phyloP scores from a whole-genome alignment of 1,140 invertebrate species.

The Mercenaria mercenaria region DNA sequence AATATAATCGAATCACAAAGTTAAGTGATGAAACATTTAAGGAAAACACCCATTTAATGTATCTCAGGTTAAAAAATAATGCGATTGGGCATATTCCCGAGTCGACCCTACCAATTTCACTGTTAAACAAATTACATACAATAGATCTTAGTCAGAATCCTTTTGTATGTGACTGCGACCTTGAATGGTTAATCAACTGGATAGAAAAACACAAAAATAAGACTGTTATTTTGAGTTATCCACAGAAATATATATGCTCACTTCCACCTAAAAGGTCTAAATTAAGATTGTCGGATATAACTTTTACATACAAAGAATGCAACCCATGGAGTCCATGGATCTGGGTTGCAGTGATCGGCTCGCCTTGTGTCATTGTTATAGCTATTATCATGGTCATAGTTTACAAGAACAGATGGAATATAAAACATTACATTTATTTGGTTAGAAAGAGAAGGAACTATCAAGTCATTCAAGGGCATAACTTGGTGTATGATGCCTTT shows the following conservation, averaged over 20 bases:
- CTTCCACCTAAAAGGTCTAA: too few relatives aligned
- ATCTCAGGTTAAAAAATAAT: not conserved
- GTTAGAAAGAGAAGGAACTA: not conserved
- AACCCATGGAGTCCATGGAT: too few relatives aligned
- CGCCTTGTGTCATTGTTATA: not conserved
- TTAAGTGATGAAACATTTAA: too few relatives aligned
- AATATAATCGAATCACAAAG: not conserved
- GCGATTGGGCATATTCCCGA: not conserved
- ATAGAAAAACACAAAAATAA: not conserved
- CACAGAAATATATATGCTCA: not conserved
- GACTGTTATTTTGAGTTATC: not conserved
- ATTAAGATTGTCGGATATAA: too few relatives aligned
- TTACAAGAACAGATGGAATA: constrained; percentile 1
- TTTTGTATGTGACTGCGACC: too few relatives aligned
- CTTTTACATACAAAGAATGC: too few relatives aligned
- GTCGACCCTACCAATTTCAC: too few relatives aligned
- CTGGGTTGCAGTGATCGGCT: not conserved
- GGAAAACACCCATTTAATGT: not conserved
- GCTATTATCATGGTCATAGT: not conserved
- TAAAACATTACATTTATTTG: not conserved
- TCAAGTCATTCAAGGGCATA: not conserved
- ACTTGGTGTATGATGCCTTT: not conserved
- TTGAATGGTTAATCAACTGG: not conserved
- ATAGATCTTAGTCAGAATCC: too few relatives aligned
- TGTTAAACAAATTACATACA: not conserved